Percentiles rank a stretch among this genome's conserved stretches.
Conservation (phyloP, 2,113 vertebrate species). For the Anseranas semipalmata region DNA sequence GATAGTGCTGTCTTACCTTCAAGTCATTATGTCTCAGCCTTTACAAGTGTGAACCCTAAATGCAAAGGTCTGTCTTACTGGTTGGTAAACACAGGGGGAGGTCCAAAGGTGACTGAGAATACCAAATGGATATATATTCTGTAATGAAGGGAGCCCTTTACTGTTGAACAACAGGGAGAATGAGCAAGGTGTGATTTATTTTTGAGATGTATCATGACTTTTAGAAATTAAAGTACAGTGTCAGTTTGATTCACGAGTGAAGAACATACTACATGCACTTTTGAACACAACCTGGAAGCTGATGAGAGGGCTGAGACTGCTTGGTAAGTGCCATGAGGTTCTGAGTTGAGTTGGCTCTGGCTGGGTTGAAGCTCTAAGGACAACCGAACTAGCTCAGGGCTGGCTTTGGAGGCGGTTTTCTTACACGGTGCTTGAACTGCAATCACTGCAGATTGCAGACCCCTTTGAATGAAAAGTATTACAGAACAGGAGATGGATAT, state of each 20-base stretch:
- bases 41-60: neutral
- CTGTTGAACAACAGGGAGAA: neutral
- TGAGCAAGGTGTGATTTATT: neutral
- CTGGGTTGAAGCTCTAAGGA: neutral
- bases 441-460: neutral
- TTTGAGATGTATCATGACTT: neutral
- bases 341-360: neutral
- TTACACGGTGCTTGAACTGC: neutral
- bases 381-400: neutral
- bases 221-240: neutral
- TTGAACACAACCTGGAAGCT: neutral
- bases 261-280: neutral
- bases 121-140: neutral
- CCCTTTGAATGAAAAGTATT: neutral
- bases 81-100: neutral
- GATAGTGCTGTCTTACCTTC: neutral
- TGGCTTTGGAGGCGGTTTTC: neutral
- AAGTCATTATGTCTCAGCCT: neutral
- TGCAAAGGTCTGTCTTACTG: neutral
- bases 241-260: neutral
- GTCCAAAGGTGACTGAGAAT: neutral
- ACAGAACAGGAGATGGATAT: neutral
- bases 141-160: neutral
- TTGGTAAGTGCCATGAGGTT: neutral
- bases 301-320: neutral